Conservation (phyloP, 1,140 invertebrate species). For the Drosophila prosaltans region DNA sequence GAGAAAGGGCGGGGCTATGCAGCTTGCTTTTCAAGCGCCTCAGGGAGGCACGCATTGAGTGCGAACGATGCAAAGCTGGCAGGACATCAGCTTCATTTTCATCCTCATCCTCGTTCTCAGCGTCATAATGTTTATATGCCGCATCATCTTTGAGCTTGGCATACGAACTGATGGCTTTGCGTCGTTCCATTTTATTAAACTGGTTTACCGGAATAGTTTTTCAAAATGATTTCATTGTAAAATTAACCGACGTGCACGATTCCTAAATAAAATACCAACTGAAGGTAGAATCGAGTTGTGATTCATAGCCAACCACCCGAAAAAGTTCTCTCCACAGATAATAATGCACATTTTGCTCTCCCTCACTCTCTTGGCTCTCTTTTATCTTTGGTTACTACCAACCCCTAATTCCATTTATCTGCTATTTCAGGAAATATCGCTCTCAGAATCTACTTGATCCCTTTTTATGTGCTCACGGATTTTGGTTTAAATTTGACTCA, state of each 20-base stretch:
- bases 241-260: conserved; percentile 58
- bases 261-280: conserved; percentile 55
- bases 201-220: conserved; percentile 24
- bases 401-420: conserved; percentile 26
- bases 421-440: conserved; percentile 51
- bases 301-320: conserved; percentile 42
- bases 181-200: conserved; percentile 65
- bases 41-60: conserved; percentile 89
- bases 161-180: conserved; percentile 64
- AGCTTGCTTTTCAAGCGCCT: conserved; percentile 85
- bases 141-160: conserved; percentile 69
- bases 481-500: conserved; percentile 51
- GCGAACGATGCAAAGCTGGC: conserved; percentile 85
- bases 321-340: conserved; percentile 3
- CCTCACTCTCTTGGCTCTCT: neutral
- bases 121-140: conserved; percentile 64
- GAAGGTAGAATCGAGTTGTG: conserved; percentile 46
- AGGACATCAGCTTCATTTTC: conserved; percentile 39
- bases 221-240: conserved; percentile 36
- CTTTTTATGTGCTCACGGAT: conserved; percentile 41
- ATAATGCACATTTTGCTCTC: neutral
- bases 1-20: conserved; percentile 58
- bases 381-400: conserved; percentile 21
- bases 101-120: conserved; percentile 29
- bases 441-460: conserved; percentile 55